Evolutionary conservation across 2,797 vertebrate species (phyloP).

Genomic region (Anolis apletophallus): DNA sequence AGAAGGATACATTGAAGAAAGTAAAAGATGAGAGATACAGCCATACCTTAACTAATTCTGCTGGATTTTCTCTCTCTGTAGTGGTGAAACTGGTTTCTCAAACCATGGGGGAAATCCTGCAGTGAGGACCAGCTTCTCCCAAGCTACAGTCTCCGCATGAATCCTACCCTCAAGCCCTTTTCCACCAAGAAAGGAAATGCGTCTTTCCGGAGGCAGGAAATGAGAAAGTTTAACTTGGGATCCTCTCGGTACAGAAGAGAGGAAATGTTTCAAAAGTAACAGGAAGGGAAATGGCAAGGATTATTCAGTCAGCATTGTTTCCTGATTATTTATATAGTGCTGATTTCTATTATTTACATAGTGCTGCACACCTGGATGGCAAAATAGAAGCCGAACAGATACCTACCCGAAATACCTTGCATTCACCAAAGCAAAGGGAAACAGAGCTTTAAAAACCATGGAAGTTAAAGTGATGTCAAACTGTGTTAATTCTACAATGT

Average conservation of each 20-base stretch:
- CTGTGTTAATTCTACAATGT: no score
- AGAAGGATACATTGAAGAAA: no score
- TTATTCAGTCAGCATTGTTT: background rate
- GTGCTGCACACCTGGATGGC: no score
- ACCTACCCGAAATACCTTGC: no score
- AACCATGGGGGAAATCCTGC: background rate
- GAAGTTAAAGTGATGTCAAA: no score
- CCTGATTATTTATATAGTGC: background rate
- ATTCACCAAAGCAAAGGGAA: background rate
- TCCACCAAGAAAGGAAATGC: slow-evolving; percentile 37
- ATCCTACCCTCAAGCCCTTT: slow-evolving; percentile 1
- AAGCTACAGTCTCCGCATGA: background rate
- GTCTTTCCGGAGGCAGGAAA: slow-evolving; percentile 47
- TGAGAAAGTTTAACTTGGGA: background rate
- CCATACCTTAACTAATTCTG: slow-evolving; percentile 3
- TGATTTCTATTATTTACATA: no score
- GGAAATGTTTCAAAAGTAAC: background rate
- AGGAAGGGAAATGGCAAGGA: background rate
- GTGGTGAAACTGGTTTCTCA: background rate
- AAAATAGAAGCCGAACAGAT: background rate
- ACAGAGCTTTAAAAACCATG: no score
- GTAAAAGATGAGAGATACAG: background rate
- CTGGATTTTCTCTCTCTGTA: no score
- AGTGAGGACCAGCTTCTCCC: background rate
- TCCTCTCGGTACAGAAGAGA: background rate